Evolutionary conservation across 2,113 vertebrate species (phyloP), one percentile per base, ranked within the genome.

Genomic region (Ptilonorhynchus violaceus): DNA sequence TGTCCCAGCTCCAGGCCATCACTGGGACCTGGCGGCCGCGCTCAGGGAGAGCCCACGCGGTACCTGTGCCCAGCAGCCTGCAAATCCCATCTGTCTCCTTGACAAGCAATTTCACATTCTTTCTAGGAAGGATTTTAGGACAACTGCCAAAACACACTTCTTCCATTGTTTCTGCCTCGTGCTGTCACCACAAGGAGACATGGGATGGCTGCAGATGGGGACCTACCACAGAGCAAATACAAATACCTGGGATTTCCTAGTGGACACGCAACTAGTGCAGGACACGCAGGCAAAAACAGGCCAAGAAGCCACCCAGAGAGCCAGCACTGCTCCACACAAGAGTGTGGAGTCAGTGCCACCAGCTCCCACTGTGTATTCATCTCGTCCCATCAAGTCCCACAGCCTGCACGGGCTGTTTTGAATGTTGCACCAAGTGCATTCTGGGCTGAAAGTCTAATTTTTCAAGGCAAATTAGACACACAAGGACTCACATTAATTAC

Each of bases 381-480:
- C 56, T 37, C 1, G 0, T 21, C 44, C 64, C 3, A 2, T 4
- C 15, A 2, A 67, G 27, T 0, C 12, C 78, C 9, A 0, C 7
- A 72, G 75, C 27, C 60, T 30, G 35, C 79, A 41, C 0, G 1
- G 49, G 53, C 42, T 85, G 63, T 24, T 89, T 15, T 28, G 28
- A 90, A 47, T 13, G 46, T 16, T 22, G 53, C 30, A 72, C 77
- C 79, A 17, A 87, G 56, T 63, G 91, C 94, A 95, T 96, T 93
- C 88, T 88, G 92, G 96, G 95, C 84, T 89, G 74, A 93, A 92
- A 96, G 80, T 67, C 92, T 82, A 17, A 96, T 95, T 96, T 96
- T 96, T 89, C 97, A 97, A 95, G 96, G 97, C 86, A 95, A 80
- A 97, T 98, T 97, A 97, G 96, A 95, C 88, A 96, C 95, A 97